phyloP scores from a whole-genome alignment of 2,888 invertebrate genomes.

The Philhelius pedissequus region DNA sequence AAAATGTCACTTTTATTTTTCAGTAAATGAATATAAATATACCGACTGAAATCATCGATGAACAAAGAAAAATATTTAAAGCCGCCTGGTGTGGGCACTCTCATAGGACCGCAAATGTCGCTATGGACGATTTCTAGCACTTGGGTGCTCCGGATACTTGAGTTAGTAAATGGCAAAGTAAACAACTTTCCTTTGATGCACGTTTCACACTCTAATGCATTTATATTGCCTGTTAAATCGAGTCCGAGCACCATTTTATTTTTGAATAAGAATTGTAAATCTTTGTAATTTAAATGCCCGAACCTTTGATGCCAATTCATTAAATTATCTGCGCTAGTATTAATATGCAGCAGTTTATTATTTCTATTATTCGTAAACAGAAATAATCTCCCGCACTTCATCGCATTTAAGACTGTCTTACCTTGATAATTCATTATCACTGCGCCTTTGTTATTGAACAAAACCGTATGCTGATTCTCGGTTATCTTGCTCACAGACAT shows the following conservation, averaged over 20 bases:
- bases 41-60: neutral
- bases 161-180: conserved; percentile 1
- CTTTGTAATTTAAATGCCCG: too few species aligned
- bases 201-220: neutral
- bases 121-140: neutral
- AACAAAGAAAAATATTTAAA: too few species aligned
- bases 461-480: neutral
- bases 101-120: neutral
- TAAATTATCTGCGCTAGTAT: too few species aligned
- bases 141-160: neutral
- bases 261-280: neutral
- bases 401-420: neutral
- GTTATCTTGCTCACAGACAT: conserved; percentile 19
- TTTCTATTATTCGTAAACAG: too few species aligned
- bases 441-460: conserved; percentile 2
- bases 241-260: conserved; percentile 6
- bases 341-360: too few species aligned
- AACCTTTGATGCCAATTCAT: conserved; percentile 3
- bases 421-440: neutral
- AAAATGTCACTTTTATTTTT: neutral
- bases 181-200: conserved; percentile 19
- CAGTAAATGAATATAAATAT: neutral
- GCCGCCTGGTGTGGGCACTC: too few species aligned
- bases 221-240: neutral
- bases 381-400: neutral